phyloP scores from a whole-genome alignment of 2,888 invertebrate genomes.

The Tetramorium bicarinatum region DNA sequence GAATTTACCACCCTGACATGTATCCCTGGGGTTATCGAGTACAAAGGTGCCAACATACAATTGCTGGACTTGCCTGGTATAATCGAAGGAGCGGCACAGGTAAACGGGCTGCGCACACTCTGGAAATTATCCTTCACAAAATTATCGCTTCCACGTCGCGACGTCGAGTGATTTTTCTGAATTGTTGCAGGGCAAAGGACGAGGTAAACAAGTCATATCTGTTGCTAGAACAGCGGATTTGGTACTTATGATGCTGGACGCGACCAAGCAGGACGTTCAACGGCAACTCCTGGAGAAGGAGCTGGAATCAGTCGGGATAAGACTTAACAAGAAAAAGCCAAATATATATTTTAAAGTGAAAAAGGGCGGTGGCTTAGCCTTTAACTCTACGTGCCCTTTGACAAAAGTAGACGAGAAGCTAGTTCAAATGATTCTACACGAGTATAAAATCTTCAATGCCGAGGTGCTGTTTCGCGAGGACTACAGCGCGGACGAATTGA shows the following conservation, averaged over 20 bases:
- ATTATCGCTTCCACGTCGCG: neutral
- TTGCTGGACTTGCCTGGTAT: slow-evolving; percentile 99
- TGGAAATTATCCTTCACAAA: neutral
- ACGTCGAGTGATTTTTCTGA: neutral
- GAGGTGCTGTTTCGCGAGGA: slow-evolving; percentile 98
- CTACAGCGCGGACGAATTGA: slow-evolving; percentile 97
- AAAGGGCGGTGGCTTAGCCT: slow-evolving; percentile 98
- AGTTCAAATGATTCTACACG: slow-evolving; percentile 99
- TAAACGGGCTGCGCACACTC: slow-evolving; percentile 69
- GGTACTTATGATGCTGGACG: slow-evolving; percentile 99
- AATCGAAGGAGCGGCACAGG: slow-evolving; percentile 99
- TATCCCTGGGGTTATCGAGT: slow-evolving; percentile 99
- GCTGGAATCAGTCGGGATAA: slow-evolving; percentile 98
- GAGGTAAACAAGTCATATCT: slow-evolving; percentile 98
- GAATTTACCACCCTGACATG: slow-evolving; percentile 99
- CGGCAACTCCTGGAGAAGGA: slow-evolving; percentile 96
- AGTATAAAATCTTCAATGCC: slow-evolving; percentile 99
- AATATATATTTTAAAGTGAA: slow-evolving; percentile 99
- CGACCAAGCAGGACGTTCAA: slow-evolving; percentile 99
- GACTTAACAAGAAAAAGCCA: slow-evolving; percentile 97
- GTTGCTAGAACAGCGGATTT: slow-evolving; percentile 99
- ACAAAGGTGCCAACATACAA: slow-evolving; percentile 99
- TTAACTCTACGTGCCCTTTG: slow-evolving; percentile 97
- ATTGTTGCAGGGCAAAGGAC: slow-evolving; percentile 91
- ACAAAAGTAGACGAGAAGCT: slow-evolving; percentile 98